Base-by-base conservation (phyloP, 2,797 vertebrate genomes). In the Ispidina picta region DNA sequence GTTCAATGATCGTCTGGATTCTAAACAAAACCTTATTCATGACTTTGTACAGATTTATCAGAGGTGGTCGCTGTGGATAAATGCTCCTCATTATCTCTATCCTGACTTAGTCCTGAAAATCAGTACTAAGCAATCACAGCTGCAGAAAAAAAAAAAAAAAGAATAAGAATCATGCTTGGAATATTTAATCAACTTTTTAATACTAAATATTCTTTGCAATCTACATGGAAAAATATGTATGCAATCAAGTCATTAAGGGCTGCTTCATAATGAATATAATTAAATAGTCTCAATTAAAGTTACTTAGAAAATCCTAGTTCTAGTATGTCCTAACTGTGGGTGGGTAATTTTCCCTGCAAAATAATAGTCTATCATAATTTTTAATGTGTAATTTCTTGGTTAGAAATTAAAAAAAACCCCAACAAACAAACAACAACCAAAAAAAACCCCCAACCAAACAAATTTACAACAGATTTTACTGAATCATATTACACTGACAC, bases 221-320 rank as follows among this genome's bases (percentile, higher is more conserved):
- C 86, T 89, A 93, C 95, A 83, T 95, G 85, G 94, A 75, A 95
- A 95, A 94, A 83, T 95, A 80, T 85, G 90, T 81, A 78, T 75
- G 90, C 85, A 94, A 92, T 93, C 89, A 95, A 95, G 82, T 92
- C 93, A 93, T 95, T 96, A 94, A 95, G 85, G 76, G 59, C 51
- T 92, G 73, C 66, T 85, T 92, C 74, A 46, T 73, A 89, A 69
- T 77, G 79, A 90, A 52, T 87, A 46, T 71, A 87, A 3, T 17
- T 56, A 87, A 94, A 91, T 63, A 90, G 59, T 52, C 39, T 81
- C 66, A 87, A 86, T 84, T 86, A 59, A 84, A 89, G 55, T 87
- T 93, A 82, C 58, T 92, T 29, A 92, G 71, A 16, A 78, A 79
- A 8, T 54, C 73, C 78, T 89, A 78, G 90, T 90, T 56, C 55